These are phyloP conservation scores for Nanger granti DNA, from an alignment of 2,113 vertebrate species.

Conservation along the genomic window DNA sequence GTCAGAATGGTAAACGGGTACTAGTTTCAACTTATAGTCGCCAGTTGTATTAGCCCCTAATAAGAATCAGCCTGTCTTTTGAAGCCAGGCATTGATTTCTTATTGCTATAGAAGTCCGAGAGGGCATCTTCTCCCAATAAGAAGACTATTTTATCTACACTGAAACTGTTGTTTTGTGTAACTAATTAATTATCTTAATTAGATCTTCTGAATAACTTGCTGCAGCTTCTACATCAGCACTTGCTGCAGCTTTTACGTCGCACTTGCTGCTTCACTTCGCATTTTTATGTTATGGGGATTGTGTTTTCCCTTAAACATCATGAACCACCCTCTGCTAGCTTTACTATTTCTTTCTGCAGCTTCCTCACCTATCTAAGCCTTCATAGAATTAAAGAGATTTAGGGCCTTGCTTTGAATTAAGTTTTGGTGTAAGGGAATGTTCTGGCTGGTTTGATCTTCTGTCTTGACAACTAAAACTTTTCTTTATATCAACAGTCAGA, in stretches of 20 bases:
- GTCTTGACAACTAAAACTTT: not conserved
- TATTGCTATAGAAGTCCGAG: not conserved
- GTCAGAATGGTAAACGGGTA: not conserved
- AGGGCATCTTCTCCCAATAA: not conserved
- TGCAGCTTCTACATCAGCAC: not conserved
- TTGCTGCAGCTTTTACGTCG: not conserved
- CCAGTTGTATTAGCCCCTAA: not conserved
- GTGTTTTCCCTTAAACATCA: not conserved
- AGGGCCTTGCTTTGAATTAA: not conserved
- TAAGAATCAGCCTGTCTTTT: not conserved
- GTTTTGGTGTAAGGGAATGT: not conserved
- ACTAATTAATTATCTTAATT: not conserved
- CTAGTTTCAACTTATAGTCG: not conserved
- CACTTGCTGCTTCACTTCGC: not conserved
- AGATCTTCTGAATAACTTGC: not conserved
- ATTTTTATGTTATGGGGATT: not conserved
- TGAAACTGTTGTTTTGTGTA: not conserved
- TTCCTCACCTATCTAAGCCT: not conserved
- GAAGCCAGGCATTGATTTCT: not conserved
- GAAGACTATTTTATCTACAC: not conserved
- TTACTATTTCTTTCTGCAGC: not conserved
- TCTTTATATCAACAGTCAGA: not conserved
- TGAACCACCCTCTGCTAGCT: not conserved
- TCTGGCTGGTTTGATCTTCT: not conserved
- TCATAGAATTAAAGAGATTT: not conserved